These are phyloP conservation scores for Anisognathus igniventris DNA, from an alignment of 2,797 vertebrate species.

Conservation along the genomic window DNA sequence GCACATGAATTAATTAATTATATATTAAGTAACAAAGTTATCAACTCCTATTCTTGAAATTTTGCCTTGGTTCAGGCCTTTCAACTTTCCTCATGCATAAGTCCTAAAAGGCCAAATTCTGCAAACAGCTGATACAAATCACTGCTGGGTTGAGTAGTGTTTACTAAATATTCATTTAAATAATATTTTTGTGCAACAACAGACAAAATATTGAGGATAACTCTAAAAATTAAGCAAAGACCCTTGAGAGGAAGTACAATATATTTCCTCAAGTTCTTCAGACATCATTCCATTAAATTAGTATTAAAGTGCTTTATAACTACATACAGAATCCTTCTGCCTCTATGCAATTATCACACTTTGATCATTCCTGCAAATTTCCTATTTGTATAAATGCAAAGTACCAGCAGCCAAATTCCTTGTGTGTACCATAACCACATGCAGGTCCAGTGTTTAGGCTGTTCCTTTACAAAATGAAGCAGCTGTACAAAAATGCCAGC, in stretches of 20 bases:
- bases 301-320: conserved; percentile 41
- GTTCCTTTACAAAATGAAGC: not conserved
- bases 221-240: not conserved
- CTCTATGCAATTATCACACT: not conserved
- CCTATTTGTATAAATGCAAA: not conserved
- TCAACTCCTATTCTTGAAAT: not conserved
- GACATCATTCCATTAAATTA: conserved; percentile 33
- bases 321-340: not conserved
- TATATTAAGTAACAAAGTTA: not conserved
- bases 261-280: conserved; percentile 26
- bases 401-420: not conserved
- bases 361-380: not conserved
- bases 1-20: not conserved
- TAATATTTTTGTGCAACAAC: conserved; percentile 18
- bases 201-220: conserved; percentile 10
- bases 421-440: not conserved
- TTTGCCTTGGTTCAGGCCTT: not conserved
- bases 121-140: not conserved
- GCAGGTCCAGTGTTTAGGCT: not conserved
- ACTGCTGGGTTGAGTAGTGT: not conserved
- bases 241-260: conserved; percentile 9
- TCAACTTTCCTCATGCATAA: not conserved
- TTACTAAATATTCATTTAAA: conserved; percentile 16
- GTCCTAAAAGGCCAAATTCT: not conserved
- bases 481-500: not conserved